These are phyloP conservation scores for Echinometra lucunter DNA, from an alignment of 53 echinoderm and acorn worm species.

Conservation along the genomic window DNA sequence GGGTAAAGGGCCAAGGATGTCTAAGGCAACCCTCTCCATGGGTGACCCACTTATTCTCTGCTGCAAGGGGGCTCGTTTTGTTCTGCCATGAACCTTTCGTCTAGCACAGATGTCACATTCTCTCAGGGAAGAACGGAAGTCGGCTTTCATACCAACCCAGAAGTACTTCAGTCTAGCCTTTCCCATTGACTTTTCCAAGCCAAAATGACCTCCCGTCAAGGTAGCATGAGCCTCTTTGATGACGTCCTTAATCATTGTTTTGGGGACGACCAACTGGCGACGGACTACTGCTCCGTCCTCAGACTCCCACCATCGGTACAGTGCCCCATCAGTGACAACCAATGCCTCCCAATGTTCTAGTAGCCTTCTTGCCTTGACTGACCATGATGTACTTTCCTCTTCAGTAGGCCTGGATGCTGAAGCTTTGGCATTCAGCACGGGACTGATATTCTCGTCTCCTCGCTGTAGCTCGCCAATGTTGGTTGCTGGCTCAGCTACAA, in stretches of 20 bases:
- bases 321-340: neutral
- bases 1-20: too few relatives aligned
- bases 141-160: slow-evolving; percentile 54
- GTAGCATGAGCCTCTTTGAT: neutral
- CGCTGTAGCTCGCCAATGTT: neutral
- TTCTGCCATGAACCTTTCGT: neutral
- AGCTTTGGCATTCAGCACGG: neutral
- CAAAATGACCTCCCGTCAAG: slow-evolving; percentile 55
- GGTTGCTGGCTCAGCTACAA: neutral
- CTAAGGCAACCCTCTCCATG: too few relatives aligned
- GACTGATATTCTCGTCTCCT: neutral
- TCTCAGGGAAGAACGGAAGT: slow-evolving; percentile 37
- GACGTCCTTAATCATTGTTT: neutral
- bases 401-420: neutral
- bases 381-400: slow-evolving; percentile 9
- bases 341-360: neutral
- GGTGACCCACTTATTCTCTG: too few relatives aligned
- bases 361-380: neutral
- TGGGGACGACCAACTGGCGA: neutral
- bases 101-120: slow-evolving; percentile 54
- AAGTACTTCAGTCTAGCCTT: slow-evolving; percentile 48
- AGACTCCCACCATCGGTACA: neutral
- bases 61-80: slow-evolving; percentile 57
- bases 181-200: slow-evolving; percentile 45
- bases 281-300: neutral